phyloP scores from a whole-genome alignment of 64 coral and sea anemone species.

The Actinia equina region DNA sequence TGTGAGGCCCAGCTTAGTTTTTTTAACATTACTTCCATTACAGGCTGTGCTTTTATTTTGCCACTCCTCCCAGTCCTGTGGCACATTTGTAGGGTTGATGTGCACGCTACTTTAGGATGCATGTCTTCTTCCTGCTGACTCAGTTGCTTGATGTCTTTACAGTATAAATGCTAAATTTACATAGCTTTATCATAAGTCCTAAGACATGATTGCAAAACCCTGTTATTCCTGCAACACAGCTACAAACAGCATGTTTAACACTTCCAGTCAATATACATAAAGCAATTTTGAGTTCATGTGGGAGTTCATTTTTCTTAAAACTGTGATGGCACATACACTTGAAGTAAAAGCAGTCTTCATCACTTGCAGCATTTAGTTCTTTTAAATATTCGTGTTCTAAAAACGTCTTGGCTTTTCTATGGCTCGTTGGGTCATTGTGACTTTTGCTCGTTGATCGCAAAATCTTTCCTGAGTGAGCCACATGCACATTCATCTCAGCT shows the following conservation, averaged over 20 bases:
- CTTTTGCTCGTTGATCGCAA: not conserved
- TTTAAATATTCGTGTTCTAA: constrained; percentile 25
- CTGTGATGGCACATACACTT: constrained; percentile 48
- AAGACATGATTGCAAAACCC: constrained; percentile 55
- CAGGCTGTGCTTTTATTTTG: constrained; percentile 40
- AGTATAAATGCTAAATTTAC: constrained; percentile 41
- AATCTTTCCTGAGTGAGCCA: constrained; percentile 23
- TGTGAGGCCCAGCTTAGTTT: not conserved
- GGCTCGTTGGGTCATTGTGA: constrained; percentile 27
- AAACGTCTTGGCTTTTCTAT: constrained; percentile 26
- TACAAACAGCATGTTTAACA: constrained; percentile 50
- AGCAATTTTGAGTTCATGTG: constrained; percentile 28
- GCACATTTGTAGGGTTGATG: constrained; percentile 48
- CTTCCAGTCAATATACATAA: constrained; percentile 26
- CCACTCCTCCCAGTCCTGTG: constrained; percentile 46
- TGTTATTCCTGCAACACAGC: constrained; percentile 43
- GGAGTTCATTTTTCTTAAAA: constrained; percentile 42
- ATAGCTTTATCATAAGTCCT: constrained; percentile 56
- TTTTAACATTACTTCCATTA: constrained; percentile 29
- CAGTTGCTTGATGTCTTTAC: constrained; percentile 47
- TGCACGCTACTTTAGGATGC: constrained; percentile 27
- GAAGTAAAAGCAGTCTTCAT: constrained; percentile 28
- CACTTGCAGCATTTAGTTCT: constrained; percentile 18
- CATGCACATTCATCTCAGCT: constrained; percentile 36
- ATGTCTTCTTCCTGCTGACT: constrained; percentile 56